A percentile compares a stretch with the other conserved stretches of the same genome.
Evolutionary conservation across 64 coral and sea anemone genomes (phyloP).

Genomic region (Acropora yongei): DNA sequence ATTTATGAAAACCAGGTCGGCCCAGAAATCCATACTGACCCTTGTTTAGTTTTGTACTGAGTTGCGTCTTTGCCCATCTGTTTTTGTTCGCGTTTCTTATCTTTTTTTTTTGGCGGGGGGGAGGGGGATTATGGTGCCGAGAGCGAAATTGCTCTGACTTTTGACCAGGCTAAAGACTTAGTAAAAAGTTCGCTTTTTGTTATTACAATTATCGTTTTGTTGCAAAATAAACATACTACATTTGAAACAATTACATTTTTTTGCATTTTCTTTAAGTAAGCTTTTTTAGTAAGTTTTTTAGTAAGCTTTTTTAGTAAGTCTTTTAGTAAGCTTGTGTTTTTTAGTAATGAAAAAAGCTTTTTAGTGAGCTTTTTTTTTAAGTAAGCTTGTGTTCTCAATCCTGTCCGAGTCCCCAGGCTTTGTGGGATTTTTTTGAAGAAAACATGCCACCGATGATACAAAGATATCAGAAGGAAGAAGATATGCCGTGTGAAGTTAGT

Average conservation of each 20-base stretch:
- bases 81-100: not conserved
- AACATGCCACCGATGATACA: slow-evolving; percentile 12
- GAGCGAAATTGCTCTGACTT: too few relatives aligned
- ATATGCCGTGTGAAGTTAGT: not conserved
- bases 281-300: too few relatives aligned
- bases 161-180: too few relatives aligned
- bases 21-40: too few relatives aligned
- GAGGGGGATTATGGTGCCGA: too few relatives aligned
- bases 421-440: slow-evolving; percentile 41
- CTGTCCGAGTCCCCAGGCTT: not conserved
- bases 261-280: too few relatives aligned
- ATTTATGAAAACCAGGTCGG: too few relatives aligned
- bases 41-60: too few relatives aligned
- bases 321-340: too few relatives aligned
- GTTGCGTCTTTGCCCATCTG: slow-evolving; percentile 3
- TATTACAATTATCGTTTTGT: not conserved
- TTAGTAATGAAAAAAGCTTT: too few relatives aligned
- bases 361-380: not conserved
- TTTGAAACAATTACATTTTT: not conserved
- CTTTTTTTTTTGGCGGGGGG: not conserved
- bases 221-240: not conserved
- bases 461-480: slow-evolving; percentile 8
- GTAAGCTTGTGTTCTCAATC: slow-evolving; percentile 8
- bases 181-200: not conserved
- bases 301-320: too few relatives aligned